These are phyloP conservation scores for Empis livida DNA, from an alignment of 2,888 invertebrate species.

Conservation along the genomic window DNA sequence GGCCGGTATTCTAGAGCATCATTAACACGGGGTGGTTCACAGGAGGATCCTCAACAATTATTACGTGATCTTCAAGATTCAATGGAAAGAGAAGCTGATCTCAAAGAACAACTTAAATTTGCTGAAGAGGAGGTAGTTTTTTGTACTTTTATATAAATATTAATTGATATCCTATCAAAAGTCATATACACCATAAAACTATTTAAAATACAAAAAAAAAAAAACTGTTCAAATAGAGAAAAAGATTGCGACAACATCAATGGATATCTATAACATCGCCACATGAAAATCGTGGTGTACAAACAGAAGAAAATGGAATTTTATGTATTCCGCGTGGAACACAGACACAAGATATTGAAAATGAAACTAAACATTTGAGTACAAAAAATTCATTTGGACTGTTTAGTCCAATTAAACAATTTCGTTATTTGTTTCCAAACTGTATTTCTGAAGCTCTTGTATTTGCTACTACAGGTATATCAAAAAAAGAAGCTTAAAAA, in stretches of 20 bases:
- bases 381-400: neutral
- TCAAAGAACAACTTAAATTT: conserved; percentile 82
- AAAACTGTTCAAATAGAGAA: conserved; percentile 10
- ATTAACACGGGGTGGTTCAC: conserved; percentile 62
- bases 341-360: conserved; percentile 18
- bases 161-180: no score
- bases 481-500: no score
- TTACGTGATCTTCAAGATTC: conserved; percentile 82
- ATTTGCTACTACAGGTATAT: conserved; percentile 11
- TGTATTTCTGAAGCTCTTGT: conserved; percentile 12
- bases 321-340: conserved; percentile 27
- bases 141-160: neutral
- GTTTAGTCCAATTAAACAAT: no score
- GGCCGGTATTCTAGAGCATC: conserved; percentile 63
- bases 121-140: conserved; percentile 74
- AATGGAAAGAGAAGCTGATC: conserved; percentile 83
- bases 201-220: no score
- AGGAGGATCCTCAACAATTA: conserved; percentile 69
- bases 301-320: conserved; percentile 22
- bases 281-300: conserved; percentile 25
- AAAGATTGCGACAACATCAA: conserved; percentile 14
- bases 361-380: neutral
- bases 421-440: conserved; percentile 12
- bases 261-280: conserved; percentile 7
- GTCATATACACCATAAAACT: neutral